phyloP scores from a whole-genome alignment of 2,888 invertebrate genomes.

The Choristoneura rosaceana region DNA sequence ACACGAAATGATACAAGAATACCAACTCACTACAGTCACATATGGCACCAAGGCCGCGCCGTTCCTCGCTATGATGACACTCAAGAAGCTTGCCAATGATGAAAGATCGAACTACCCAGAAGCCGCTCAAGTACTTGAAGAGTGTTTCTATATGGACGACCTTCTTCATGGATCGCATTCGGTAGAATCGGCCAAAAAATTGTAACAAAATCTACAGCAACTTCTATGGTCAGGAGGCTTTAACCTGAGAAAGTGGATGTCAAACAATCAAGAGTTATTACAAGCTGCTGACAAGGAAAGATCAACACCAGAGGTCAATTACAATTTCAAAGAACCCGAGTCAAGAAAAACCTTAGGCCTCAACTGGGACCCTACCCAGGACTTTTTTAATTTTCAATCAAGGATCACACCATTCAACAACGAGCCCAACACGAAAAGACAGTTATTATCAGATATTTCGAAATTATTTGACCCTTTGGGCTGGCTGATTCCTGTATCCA shows the following conservation, averaged over 20 bases:
- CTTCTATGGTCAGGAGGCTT: slow-evolving; percentile 44
- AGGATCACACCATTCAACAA: neutral
- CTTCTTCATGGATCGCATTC: slow-evolving; percentile 42
- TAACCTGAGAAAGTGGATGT: slow-evolving; percentile 20
- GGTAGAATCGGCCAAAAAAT: slow-evolving; percentile 27
- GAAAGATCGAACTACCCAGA: slow-evolving; percentile 18
- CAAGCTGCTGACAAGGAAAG: neutral
- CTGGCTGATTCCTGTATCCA: neutral
- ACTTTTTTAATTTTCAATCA: neutral
- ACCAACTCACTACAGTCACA: slow-evolving; percentile 29
- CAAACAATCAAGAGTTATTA: slow-evolving; percentile 19
- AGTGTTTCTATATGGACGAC: neutral
- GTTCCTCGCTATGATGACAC: slow-evolving; percentile 24
- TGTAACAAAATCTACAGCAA: slow-evolving; percentile 28
- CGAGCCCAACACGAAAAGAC: neutral
- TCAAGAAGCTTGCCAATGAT: neutral
- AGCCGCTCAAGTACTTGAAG: slow-evolving; percentile 25
- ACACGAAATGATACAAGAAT: neutral
- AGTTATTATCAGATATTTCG: neutral
- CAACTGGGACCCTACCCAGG: neutral
- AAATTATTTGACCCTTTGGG: no score
- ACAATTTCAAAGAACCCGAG: neutral
- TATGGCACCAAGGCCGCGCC: slow-evolving; percentile 43
- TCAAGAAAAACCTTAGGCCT: neutral
- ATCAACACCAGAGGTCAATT: neutral